Evolutionary conservation across 2,113 vertebrate species (phyloP).

Genomic region (Atlantisia rogersi): DNA sequence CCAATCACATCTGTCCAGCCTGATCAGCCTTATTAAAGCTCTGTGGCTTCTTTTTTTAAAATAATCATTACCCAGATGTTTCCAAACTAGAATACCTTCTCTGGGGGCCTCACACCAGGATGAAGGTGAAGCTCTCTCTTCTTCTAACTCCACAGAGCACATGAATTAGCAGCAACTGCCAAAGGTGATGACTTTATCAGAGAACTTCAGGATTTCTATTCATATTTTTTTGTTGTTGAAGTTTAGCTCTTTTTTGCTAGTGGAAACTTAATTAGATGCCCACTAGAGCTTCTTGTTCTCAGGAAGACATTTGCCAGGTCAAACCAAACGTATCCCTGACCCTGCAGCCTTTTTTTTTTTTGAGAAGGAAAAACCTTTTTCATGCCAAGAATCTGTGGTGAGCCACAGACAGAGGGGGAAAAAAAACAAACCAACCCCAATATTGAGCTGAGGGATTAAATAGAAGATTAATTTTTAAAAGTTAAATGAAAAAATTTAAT

Average conservation of each 20-base stretch:
- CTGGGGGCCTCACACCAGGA: fast-evolving
- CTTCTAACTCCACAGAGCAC: not conserved
- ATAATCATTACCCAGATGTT: too few relatives aligned
- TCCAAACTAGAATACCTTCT: not conserved
- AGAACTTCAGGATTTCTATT: not conserved
- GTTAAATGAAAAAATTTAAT: not conserved
- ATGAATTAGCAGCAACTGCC: not conserved
- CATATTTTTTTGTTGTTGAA: not conserved
- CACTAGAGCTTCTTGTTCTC: not conserved
- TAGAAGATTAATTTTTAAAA: not conserved
- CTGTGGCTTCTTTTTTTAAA: not conserved
- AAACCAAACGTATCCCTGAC: not conserved
- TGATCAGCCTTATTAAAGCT: not conserved
- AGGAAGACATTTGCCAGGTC: not conserved
- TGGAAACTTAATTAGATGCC: not conserved
- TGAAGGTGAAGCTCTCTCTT: not conserved
- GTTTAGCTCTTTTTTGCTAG: not conserved
- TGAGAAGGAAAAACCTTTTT: not conserved
- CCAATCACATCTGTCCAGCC: not conserved
- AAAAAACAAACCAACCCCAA: not conserved
- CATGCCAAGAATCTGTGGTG: not conserved
- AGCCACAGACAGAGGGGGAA: not conserved
- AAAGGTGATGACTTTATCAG: not conserved
- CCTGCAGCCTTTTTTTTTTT: not conserved
- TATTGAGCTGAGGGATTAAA: not conserved